These are phyloP conservation scores for Nixonia krombeini DNA, from an alignment of 1,140 invertebrate genomes.

Conservation along the genomic window DNA sequence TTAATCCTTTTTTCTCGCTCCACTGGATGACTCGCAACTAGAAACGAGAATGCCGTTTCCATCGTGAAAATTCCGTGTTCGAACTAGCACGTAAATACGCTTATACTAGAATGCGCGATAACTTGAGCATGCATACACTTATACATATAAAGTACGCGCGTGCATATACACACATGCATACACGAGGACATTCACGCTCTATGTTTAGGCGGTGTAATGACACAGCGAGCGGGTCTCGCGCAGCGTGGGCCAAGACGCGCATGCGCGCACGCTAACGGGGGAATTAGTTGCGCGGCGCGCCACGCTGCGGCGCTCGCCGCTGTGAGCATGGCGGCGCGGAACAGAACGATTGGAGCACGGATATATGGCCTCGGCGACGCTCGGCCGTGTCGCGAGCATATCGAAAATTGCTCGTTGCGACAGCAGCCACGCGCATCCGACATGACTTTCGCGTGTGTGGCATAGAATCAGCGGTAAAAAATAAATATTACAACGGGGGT, in stretches of 20 bases:
- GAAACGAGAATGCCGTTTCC: neutral
- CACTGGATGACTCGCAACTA: neutral
- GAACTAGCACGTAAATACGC: neutral
- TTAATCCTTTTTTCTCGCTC: neutral
- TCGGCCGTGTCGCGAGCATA: too few species aligned
- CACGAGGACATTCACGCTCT: conserved; percentile 46
- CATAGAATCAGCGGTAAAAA: too few species aligned
- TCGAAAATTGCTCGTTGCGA: too few species aligned
- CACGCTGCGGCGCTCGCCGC: conserved; percentile 2
- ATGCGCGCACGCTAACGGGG: neutral
- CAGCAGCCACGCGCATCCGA: too few species aligned
- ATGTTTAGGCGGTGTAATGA: conserved; percentile 59
- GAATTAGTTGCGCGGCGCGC: neutral
- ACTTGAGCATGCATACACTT: conserved; percentile 9
- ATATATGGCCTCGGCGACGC: conserved; percentile 3
- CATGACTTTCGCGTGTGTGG: too few species aligned
- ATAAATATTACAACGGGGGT: too few species aligned
- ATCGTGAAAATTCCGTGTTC: neutral
- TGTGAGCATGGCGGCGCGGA: conserved; percentile 8
- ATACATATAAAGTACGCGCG: conserved; percentile 27
- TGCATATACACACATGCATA: conserved; percentile 41
- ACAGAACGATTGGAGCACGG: conserved; percentile 8
- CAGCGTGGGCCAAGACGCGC: conserved; percentile 21
- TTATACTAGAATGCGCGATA: conserved; percentile 6
- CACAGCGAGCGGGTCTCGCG: conserved; percentile 54